Conservation (phyloP, 2,113 vertebrate genomes). For the Hypomesus transpacificus region DNA sequence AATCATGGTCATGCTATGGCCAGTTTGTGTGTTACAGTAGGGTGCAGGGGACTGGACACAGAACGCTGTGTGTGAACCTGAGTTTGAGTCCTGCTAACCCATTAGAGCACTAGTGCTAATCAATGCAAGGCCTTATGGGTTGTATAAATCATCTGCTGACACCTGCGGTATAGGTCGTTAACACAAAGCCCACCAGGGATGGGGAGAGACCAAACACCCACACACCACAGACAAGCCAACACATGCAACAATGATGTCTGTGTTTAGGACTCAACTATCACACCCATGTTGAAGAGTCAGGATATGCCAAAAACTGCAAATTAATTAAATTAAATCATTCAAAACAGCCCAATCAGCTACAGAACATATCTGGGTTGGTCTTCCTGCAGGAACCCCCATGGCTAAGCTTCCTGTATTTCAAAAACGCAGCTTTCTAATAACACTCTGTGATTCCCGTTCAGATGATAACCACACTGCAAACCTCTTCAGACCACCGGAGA, state of each 20-base stretch:
- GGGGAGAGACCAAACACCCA: conserved; percentile 25
- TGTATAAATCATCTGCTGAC: conserved; percentile 70
- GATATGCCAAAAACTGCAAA: too few species aligned
- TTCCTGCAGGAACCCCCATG: too few species aligned
- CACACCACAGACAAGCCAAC: not conserved
- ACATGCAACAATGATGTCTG: not conserved
- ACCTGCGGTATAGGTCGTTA: conserved; percentile 65
- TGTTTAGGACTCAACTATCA: not conserved
- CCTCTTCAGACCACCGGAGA: conserved; percentile 59
- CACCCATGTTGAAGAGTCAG: too few species aligned
- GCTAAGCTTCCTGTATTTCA: not conserved
- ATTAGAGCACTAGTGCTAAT: conserved; percentile 69
- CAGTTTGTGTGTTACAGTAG: not conserved
- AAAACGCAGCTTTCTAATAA: conserved; percentile 47
- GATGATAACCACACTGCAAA: conserved; percentile 53
- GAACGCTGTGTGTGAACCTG: not conserved
- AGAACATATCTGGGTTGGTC: not conserved
- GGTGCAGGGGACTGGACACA: not conserved
- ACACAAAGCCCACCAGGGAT: conserved; percentile 52
- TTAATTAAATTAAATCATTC: too few species aligned
- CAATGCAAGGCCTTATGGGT: conserved; percentile 69
- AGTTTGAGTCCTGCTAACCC: conserved; percentile 46
- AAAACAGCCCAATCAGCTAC: not conserved
- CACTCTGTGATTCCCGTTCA: conserved; percentile 46
- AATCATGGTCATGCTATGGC: not conserved